Base-by-base conservation (phyloP, 2,888 invertebrate species). In the Lithosia quadra region DNA sequence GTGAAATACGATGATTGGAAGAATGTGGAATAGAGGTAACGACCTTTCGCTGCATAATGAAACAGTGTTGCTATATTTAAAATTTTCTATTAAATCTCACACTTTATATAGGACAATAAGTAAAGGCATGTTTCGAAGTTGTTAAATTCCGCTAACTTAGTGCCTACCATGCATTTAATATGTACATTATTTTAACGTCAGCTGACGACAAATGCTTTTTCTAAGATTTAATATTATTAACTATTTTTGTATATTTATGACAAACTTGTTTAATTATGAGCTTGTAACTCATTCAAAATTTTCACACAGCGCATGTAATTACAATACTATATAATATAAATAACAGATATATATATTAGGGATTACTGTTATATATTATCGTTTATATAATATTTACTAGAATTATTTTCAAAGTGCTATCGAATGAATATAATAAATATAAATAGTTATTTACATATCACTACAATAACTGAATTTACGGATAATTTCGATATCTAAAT, bases 391-490 rank as follows among this genome's bases (percentile, higher is more conserved):
- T 4, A 28, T 28, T 28, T 28, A 28, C 8, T 18, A 49, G 1
- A 4, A 43, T 43, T n/a, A 18, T 9, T n/a, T 34, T 34, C 8
- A 34, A 9, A 34, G 10, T n/a, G 49, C 49, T 49, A n/a, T 49
- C 49, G n/a, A 49, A n/a, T 43, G 43, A 43, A 43, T 43, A 43
- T 43, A 18, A 43, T 43, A 18, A 15, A 43, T 13, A 49, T n/a
- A 49, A 49, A n/a, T 49, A 36, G 8, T 21, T 60, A 60, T 60
- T 39, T 60, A 60, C 60, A 60, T 36, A 39, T 60, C 39, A 21
- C 28, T 62, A 24, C 11, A n/a, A 1, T 28, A 34, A 68, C 68
- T 60, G 22, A 60, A 21, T 68, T 63, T 68, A 68, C 68, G 68
- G 68, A 64, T 21, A 58, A 39, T 58, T 64, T 15, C 60, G 68